phyloP scores from a whole-genome alignment of 2,797 vertebrate species.

The Leptodactylus fallax region DNA sequence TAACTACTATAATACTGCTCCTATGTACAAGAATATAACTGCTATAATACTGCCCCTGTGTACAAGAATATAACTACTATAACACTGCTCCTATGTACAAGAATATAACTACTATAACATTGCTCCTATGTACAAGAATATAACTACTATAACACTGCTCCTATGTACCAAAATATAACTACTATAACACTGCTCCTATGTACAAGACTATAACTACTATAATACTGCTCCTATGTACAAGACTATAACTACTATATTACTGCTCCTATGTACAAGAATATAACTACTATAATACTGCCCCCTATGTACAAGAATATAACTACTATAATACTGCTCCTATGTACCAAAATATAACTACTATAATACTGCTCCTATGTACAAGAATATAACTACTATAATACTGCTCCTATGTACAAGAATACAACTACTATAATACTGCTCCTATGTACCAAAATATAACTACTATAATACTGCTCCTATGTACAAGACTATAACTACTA shows the following conservation, averaged over 20 bases:
- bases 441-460: constrained; percentile 9
- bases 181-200: constrained; percentile 5
- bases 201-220: constrained; percentile 11
- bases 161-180: constrained; percentile 1
- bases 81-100: constrained; percentile 14
- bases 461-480: constrained; percentile 12
- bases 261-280: neutral
- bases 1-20: constrained; percentile 17
- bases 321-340: neutral
- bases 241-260: constrained; percentile 2
- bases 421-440: neutral
- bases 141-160: constrained; percentile 9
- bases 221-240: constrained; percentile 11
- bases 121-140: constrained; percentile 8
- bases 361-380: constrained; percentile 3
- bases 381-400: constrained; percentile 18
- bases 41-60: constrained; percentile 8
- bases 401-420: constrained; percentile 2
- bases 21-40: constrained; percentile 22
- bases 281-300: constrained; percentile 16
- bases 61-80: constrained; percentile 22
- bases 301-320: constrained; percentile 8
- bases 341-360: constrained; percentile 6
- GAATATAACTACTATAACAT: constrained; percentile 26
- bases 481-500: neutral